Evolutionary conservation across 2,888 invertebrate genomes (phyloP), one percentile per base, ranked within the genome.

Genomic region (Tolmerus cingulatus): DNA sequence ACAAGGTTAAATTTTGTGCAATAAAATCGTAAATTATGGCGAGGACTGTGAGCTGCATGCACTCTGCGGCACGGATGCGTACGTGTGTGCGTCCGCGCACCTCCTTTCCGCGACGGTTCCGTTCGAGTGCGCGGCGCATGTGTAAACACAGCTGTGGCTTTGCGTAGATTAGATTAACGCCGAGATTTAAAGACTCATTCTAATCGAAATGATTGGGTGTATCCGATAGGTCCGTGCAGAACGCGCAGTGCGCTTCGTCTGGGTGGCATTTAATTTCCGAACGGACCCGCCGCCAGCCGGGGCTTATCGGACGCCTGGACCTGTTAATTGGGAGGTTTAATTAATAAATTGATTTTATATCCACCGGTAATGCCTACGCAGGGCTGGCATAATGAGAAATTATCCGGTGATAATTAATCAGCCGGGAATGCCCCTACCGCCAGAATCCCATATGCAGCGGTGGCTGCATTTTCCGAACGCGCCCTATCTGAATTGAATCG

Each of bases 1-100:
- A 37, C 57, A 74, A 84, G 84, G 84, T 37, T 57, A 84, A 84
- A 84, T 84, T 84, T 84, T 84, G 37, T 74, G 84, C 84, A 84
- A 84, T 84, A 66, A 84, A 84, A 84, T 23, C 37, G 84, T 84
- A 84, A 84, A 74, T 84, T 84, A 84, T 66, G 34, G 84, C 74
- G 74, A 23, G 84, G 37, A 74, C 23, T 30, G 74, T 84, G 37
- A 84, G 74, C n/a, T 14, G 12, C 8, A 57, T 84, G 57, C 66
- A 37, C 19, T 57, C 66, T 23, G 23, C 40, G 43, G 19, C n/a
- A 12, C 9, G 74, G 66, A 84, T n/a, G 57, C 34, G 34, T 66
- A 84, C 84, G 66, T 84, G 84, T 40, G 27, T 66, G 84, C 66
- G 84, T 40, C 37, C 27, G 84, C 66, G 84, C 66, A 57, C 27